Conservation (phyloP, 2,113 vertebrate species). For the Galeopterus variegatus region DNA sequence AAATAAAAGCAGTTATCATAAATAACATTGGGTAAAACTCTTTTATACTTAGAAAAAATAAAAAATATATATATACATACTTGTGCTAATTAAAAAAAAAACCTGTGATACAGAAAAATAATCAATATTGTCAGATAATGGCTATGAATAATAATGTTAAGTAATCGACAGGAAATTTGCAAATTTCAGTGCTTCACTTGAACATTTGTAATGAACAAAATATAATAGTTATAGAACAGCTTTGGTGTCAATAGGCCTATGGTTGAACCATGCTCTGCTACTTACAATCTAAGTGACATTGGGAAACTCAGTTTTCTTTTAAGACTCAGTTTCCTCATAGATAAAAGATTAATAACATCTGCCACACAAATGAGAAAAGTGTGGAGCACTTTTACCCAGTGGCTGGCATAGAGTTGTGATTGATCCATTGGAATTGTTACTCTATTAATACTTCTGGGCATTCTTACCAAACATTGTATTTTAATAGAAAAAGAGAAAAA, state of each 20-base stretch:
- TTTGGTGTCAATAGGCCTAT: neutral
- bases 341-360: neutral
- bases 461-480: neutral
- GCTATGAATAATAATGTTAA: neutral
- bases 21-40: neutral
- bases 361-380: neutral
- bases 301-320: neutral
- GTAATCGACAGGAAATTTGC: neutral
- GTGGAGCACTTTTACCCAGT: too few relatives aligned
- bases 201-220: neutral
- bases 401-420: too few relatives aligned
- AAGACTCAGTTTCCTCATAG: neutral
- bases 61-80: neutral
- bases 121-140: neutral
- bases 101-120: neutral
- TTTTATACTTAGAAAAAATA: neutral
- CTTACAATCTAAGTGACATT: neutral
- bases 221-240: neutral
- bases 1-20: neutral
- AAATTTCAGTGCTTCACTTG: neutral
- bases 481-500: neutral
- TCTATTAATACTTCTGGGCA: neutral
- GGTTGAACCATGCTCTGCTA: neutral
- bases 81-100: neutral
- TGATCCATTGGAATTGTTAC: neutral